These are phyloP conservation scores for Melanotaenia pygmaea DNA, from an alignment of 2,797 vertebrate genomes.

Conservation along the genomic window DNA sequence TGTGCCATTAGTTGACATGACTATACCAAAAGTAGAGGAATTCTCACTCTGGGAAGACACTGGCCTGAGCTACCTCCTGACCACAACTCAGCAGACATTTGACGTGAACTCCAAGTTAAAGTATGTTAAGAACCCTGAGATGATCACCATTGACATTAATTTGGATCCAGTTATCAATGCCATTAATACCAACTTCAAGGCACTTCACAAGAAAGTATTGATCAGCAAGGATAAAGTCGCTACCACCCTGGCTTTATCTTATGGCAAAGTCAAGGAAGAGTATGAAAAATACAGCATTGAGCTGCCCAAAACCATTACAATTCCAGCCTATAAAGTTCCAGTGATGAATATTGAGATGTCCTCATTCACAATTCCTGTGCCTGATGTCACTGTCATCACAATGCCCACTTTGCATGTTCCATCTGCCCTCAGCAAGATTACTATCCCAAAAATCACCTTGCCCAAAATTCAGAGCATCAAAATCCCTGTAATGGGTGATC, in stretches of 20 bases:
- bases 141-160: conserved; percentile 82
- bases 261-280: conserved; percentile 81
- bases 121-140: conserved; percentile 90
- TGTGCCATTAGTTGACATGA: conserved; percentile 81
- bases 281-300: conserved; percentile 85
- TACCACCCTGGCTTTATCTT: conserved; percentile 79
- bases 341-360: conserved; percentile 85
- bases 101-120: conserved; percentile 87
- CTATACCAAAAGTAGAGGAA: conserved; percentile 76
- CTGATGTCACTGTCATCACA: conserved; percentile 80
- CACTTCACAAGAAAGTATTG: conserved; percentile 79
- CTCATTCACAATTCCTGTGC: conserved; percentile 84
- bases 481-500: conserved; percentile 90
- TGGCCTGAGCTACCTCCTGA: conserved; percentile 84
- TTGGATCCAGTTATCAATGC: conserved; percentile 78
- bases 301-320: conserved; percentile 80
- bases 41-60: conserved; percentile 90
- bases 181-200: conserved; percentile 78
- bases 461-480: conserved; percentile 78
- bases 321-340: conserved; percentile 87
- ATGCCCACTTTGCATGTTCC: conserved; percentile 82
- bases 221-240: conserved; percentile 77
- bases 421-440: conserved; percentile 81
- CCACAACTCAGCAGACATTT: conserved; percentile 90
- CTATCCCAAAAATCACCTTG: conserved; percentile 85